Conservation (phyloP, 2,888 invertebrate species). For the Tridacna gigas region DNA sequence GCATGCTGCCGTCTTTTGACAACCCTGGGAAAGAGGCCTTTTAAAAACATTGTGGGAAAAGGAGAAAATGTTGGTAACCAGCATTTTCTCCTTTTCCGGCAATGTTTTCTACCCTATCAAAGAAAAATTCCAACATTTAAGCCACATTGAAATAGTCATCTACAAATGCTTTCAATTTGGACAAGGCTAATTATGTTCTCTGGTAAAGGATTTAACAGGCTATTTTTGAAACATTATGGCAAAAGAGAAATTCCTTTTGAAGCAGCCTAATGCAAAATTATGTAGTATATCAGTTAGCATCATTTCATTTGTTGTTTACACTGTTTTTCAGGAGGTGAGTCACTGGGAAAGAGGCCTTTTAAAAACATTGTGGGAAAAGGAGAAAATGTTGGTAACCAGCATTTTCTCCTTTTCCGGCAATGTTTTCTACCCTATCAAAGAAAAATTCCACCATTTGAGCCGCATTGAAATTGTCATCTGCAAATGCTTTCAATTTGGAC, state of each 20-base stretch:
- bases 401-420: background rate
- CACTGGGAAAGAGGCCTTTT: too few relatives aligned
- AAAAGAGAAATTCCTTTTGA: background rate
- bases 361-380: background rate
- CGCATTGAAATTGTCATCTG: too few relatives aligned
- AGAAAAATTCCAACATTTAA: too few relatives aligned
- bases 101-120: background rate
- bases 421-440: too few relatives aligned
- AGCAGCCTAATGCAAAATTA: background rate
- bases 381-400: background rate
- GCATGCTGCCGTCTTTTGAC: background rate
- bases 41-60: background rate
- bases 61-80: background rate
- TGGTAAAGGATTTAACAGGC: too few relatives aligned
- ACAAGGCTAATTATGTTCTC: too few relatives aligned
- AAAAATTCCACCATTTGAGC: too few relatives aligned
- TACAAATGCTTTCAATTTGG: too few relatives aligned
- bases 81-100: background rate
- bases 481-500: too few relatives aligned
- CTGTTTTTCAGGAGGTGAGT: slow-evolving; percentile 91
- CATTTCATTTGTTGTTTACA: too few relatives aligned
- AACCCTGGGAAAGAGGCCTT: background rate
- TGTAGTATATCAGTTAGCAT: background rate
- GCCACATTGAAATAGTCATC: too few relatives aligned
- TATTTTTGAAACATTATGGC: too few relatives aligned